These are phyloP conservation scores for Eulemur rufifrons DNA, from an alignment of 2,113 vertebrate genomes.

Conservation along the genomic window DNA sequence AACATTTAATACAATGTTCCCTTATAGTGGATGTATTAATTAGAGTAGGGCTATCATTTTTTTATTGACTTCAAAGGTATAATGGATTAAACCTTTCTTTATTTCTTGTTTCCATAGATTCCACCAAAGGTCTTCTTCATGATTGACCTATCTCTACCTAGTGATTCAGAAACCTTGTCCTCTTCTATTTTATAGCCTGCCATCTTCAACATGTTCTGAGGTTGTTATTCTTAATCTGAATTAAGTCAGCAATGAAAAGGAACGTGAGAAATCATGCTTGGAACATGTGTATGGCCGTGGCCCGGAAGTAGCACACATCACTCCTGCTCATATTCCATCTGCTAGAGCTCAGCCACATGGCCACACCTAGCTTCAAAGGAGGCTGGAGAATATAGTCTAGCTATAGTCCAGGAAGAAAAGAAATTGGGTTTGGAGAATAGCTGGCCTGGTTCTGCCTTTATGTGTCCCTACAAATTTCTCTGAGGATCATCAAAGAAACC, in stretches of 20 bases:
- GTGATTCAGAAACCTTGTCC: background rate
- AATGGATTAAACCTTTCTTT: background rate
- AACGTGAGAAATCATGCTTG: background rate
- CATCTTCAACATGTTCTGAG: background rate
- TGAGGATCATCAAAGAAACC: background rate
- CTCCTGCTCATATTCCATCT: background rate
- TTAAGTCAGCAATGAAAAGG: background rate
- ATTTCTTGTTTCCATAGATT: background rate
- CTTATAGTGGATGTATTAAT: background rate
- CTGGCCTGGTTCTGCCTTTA: background rate
- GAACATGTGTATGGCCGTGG: too few species aligned
- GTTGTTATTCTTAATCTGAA: background rate
- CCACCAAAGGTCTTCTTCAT: background rate
- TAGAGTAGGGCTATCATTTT: background rate
- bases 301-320: background rate
- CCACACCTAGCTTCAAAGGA: background rate
- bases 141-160: background rate
- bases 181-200: background rate
- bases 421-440: background rate
- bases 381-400: background rate
- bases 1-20: background rate
- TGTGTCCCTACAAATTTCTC: background rate
- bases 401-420: background rate
- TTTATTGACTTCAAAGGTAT: background rate
- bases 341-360: background rate